These are phyloP conservation scores for Denticeps clupeoides DNA, from an alignment of 2,797 vertebrate species.

Conservation along the genomic window DNA sequence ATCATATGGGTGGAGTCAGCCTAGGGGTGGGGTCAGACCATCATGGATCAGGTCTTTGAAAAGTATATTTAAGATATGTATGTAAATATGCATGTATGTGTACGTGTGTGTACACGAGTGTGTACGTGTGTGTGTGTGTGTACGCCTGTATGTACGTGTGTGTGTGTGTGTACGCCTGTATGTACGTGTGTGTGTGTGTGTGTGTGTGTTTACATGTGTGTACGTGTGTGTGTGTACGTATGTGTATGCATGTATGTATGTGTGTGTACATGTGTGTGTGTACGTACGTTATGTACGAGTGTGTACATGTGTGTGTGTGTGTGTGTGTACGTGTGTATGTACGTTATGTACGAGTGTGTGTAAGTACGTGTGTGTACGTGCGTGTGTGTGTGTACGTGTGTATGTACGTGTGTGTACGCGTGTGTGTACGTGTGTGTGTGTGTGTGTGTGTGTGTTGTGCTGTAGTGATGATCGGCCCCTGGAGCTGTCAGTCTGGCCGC, in stretches of 20 bases:
- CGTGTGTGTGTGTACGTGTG: background rate
- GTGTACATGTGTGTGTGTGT: background rate
- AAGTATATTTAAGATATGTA: no score
- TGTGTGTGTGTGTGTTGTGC: constrained; percentile 8
- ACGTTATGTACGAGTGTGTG: background rate
- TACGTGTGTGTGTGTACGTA: background rate
- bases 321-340: background rate
- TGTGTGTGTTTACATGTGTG: background rate
- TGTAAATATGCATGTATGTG: no score
- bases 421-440: constrained; percentile 1
- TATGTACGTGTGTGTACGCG: constrained; percentile 2
- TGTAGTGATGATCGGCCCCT: constrained; percentile 15
- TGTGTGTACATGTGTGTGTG: background rate
- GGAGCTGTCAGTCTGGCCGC: constrained; percentile 36
- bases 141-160: no score
- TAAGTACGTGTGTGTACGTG: background rate
- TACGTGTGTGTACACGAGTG: no score
- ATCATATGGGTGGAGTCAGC: no score
- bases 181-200: background rate
- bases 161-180: no score
- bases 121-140: no score
- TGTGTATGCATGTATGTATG: background rate
- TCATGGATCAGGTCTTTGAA: no score
- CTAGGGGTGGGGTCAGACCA: no score
- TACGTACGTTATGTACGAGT: background rate